These are phyloP conservation scores for Hemicentrotus pulcherrimus DNA, from an alignment of 35 echinoderm and acorn worm species.

Conservation along the genomic window DNA sequence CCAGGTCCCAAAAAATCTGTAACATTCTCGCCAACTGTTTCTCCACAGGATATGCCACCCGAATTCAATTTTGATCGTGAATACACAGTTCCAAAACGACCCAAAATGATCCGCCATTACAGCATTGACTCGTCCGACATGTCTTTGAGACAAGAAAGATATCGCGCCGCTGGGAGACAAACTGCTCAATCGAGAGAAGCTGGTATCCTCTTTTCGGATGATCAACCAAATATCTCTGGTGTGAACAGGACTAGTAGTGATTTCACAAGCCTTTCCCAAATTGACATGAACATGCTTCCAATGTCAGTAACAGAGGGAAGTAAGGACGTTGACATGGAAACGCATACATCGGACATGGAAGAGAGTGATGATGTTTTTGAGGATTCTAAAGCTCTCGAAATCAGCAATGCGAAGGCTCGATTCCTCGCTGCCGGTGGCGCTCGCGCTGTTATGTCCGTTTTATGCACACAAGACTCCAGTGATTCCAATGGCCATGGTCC, in stretches of 20 bases:
- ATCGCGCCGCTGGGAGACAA: conserved; percentile 37
- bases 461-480: conserved; percentile 83
- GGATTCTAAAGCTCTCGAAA: neutral
- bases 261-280: neutral
- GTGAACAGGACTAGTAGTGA: conserved; percentile 15
- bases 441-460: conserved; percentile 81
- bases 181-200: conserved; percentile 8
- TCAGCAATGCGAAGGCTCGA: conserved; percentile 87
- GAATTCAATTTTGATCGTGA: conserved; percentile 28
- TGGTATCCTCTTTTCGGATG: conserved; percentile 25
- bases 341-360: conserved; percentile 31
- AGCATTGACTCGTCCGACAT: conserved; percentile 76
- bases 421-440: conserved; percentile 88
- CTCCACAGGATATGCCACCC: conserved; percentile 49
- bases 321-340: conserved; percentile 38
- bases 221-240: conserved; percentile 17
- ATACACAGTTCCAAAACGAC: conserved; percentile 55
- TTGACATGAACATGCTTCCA: neutral
- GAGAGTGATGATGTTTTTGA: conserved; percentile 52
- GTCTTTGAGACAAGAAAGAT: conserved; percentile 39
- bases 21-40: conserved; percentile 84
- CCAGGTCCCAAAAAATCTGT: conserved; percentile 84
- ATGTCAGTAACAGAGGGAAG: conserved; percentile 8
- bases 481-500: conserved; percentile 58
- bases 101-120: conserved; percentile 74